Base-by-base conservation (phyloP, 2,888 invertebrate genomes). In the Caenorhabditis drosophilae region DNA sequence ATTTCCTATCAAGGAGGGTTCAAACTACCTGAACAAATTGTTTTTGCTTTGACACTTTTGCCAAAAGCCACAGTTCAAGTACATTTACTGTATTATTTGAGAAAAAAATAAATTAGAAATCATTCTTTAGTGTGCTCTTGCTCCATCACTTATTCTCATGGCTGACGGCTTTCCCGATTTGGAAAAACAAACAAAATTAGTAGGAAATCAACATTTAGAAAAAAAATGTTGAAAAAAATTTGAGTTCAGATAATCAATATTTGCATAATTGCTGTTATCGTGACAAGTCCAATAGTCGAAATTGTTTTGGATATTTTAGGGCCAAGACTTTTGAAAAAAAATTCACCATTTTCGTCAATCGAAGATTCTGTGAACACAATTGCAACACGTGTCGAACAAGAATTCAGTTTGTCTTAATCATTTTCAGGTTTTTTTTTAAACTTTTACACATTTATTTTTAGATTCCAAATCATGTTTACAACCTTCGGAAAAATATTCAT, bases 11-110 rank as follows among this genome's bases (percentile, higher is more conserved):
- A 41, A n/a, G 62, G 59, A 3, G 42, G 58, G 7, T 66, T 63
- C 31, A 66, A 60, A 25, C 45, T 61, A 25, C 51, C 46, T 16
- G 72, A 72, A 38, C 61, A 68, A 25, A 20, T 63, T 7, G 54
- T 72, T 20, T n/a, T 72, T n/a, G 38, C 62, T 6, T 20, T 69
- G 6, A 49, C 67, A 1, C 25, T 69, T 45, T 50, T 69, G 48
- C 66, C 66, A 27, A 68, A 67, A 45, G 72, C 66, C 1, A 72
- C 72, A 12, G 64, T 72, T 12, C 72, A 71, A 47, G n/a, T n/a
- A n/a, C n/a, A n/a, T n/a, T n/a, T n/a, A n/a, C n/a, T n/a, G n/a
- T n/a, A n/a, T n/a, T n/a, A n/a, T n/a, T n/a, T n/a, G n/a, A n/a
- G n/a, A n/a, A n/a, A n/a, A n/a, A n/a, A n/a, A n/a, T n/a, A n/a